Evolutionary conservation across 2,797 vertebrate species (phyloP).

Genomic region (Jordanella pulchra): DNA sequence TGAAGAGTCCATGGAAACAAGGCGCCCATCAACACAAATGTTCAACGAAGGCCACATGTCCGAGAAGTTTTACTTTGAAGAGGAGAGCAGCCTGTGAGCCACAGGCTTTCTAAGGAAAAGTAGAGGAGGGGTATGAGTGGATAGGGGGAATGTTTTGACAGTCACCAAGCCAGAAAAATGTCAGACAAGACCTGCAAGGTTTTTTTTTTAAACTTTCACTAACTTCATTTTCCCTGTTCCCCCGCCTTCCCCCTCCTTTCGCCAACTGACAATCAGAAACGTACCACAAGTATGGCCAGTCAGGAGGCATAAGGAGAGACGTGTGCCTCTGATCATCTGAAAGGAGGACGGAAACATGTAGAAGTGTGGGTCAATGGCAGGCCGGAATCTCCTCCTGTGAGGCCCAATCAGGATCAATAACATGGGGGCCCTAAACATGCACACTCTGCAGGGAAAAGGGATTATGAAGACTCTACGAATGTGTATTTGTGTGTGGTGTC

Average conservation of each 20-base stretch:
- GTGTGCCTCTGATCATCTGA: slow-evolving; percentile 74
- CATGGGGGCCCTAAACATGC: slow-evolving; percentile 63
- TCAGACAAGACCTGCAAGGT: slow-evolving; percentile 75
- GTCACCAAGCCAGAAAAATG: slow-evolving; percentile 74
- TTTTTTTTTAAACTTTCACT: slow-evolving; percentile 68
- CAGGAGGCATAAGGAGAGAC: slow-evolving; percentile 46
- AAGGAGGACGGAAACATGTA: slow-evolving; percentile 72
- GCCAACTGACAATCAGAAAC: slow-evolving; percentile 74
- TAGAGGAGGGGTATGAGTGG: slow-evolving; percentile 49
- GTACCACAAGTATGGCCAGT: slow-evolving; percentile 47
- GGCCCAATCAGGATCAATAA: slow-evolving; percentile 83
- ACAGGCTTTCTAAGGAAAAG: slow-evolving; percentile 36
- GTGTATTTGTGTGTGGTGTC: neutral
- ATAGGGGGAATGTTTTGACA: slow-evolving; percentile 70
- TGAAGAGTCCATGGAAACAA: slow-evolving; percentile 80
- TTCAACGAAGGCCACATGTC: slow-evolving; percentile 75
- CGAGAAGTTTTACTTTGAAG: slow-evolving; percentile 88
- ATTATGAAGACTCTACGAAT: slow-evolving; percentile 30
- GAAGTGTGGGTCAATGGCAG: slow-evolving; percentile 75
- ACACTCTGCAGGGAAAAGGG: slow-evolving; percentile 60
- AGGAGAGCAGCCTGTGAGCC: slow-evolving; percentile 85
- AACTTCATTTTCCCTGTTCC: slow-evolving; percentile 41
- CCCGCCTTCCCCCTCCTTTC: slow-evolving; percentile 1
- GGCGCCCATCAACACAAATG: slow-evolving; percentile 71
- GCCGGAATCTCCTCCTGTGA: slow-evolving; percentile 79